phyloP scores from a whole-genome alignment of 2,797 vertebrate species.

The Florisuga fusca region DNA sequence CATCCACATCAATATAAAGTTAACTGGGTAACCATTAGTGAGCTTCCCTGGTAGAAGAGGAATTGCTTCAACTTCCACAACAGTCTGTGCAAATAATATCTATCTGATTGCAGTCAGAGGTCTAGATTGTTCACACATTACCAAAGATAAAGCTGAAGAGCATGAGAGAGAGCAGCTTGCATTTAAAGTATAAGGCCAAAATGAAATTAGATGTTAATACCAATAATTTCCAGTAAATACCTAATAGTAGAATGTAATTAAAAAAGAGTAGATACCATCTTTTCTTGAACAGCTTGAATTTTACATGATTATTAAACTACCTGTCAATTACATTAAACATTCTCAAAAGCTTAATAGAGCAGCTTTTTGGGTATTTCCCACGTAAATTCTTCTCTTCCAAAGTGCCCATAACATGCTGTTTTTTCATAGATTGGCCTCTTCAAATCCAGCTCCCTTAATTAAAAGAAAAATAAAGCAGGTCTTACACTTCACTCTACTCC shows the following conservation, averaged over 20 bases:
- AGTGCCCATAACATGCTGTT: slow-evolving; percentile 83
- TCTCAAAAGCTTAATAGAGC: slow-evolving; percentile 41
- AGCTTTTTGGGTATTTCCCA: slow-evolving; percentile 83
- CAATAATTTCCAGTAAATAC: neutral
- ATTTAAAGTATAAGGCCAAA: neutral
- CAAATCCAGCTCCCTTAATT: slow-evolving; percentile 80
- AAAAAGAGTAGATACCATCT: neutral
- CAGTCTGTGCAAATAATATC: neutral
- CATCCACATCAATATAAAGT: neutral
- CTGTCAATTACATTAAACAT: neutral
- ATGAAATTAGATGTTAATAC: neutral
- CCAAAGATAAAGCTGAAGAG: neutral
- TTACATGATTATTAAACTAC: neutral
- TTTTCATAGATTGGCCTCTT: slow-evolving; percentile 82
- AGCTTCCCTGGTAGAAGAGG: neutral
- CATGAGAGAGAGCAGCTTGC: neutral
- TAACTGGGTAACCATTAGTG: neutral
- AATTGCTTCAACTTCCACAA: neutral
- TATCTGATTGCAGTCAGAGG: neutral
- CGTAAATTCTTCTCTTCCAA: slow-evolving; percentile 83
- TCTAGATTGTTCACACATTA: fast-evolving
- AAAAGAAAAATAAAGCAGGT: neutral
- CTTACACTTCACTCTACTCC: neutral
- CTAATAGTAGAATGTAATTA: neutral
- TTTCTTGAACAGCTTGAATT: neutral